phyloP scores from a whole-genome alignment of 2,888 invertebrate genomes.

The Eulithis prunata region DNA sequence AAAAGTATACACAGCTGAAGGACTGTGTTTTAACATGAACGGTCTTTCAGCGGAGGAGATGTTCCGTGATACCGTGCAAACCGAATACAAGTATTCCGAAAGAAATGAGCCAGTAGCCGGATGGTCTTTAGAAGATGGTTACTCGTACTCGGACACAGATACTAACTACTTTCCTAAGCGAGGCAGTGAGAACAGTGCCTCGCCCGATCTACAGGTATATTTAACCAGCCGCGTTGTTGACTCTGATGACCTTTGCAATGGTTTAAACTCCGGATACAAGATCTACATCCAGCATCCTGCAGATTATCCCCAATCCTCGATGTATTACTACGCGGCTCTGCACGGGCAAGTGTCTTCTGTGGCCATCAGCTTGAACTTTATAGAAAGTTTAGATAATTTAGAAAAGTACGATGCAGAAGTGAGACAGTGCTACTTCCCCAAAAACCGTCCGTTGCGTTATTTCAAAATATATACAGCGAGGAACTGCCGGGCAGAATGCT shows the following conservation, averaged over 20 bases:
- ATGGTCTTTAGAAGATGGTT: conserved; percentile 17
- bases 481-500: conserved; percentile 61
- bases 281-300: conserved; percentile 58
- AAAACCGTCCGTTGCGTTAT: conserved; percentile 48
- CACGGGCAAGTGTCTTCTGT: conserved; percentile 52
- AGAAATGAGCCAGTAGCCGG: conserved; percentile 1
- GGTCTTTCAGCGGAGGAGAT: conserved; percentile 52
- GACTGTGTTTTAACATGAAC: conserved; percentile 58
- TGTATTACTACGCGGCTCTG: conserved; percentile 33
- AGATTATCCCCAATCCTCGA: conserved; percentile 46
- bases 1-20: conserved; percentile 52
- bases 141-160: neutral
- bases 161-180: conserved; percentile 3
- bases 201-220: conserved; percentile 9
- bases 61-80: conserved; percentile 38
- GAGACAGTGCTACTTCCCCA: conserved; percentile 60
- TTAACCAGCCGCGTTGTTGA: neutral
- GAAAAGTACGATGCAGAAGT: conserved; percentile 44
- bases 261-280: conserved; percentile 41
- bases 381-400: conserved; percentile 45
- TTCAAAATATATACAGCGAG: conserved; percentile 56
- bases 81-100: conserved; percentile 15
- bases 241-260: conserved; percentile 34
- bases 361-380: conserved; percentile 49
- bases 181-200: conserved; percentile 12